Evolutionary conservation across 2,797 vertebrate species (phyloP), one percentile per base, ranked within the genome.

Genomic region (Gadopsis bispinosus): DNA sequence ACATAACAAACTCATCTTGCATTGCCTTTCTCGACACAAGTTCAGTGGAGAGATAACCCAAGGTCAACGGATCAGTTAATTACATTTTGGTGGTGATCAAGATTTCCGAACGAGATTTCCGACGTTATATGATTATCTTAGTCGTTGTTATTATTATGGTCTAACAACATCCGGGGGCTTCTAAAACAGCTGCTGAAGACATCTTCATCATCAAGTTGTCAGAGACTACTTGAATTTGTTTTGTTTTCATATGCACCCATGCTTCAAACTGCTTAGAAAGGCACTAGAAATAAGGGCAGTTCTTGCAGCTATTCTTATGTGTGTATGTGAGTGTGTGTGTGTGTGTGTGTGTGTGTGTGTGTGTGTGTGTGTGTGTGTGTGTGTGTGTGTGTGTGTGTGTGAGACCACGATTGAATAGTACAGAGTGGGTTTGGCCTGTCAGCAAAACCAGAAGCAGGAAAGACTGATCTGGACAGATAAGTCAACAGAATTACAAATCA

Each of bases 401-500:
- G 39, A 67, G 54, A 45, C 66, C 39, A 22, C 37, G 37, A 5
- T 43, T 26, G 54, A 50, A 58, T 33, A 11, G 20, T 43, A 51
- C 0, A 19, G 56, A 26, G 55, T 13, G 66, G 61, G 64, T 85
- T 74, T 19, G 41, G 47, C n/a, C 70, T 48, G 76, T 85, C 88
- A 87, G 75, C 58, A 51, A 81, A 87, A 85, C 77, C 87, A 88
- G 80, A 87, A 55, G 66, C 90, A 89, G 87, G 87, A 90, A 88
- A 82, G 79, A 80, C 77, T 72, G 86, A 92, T 88, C 69, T 67
- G 75, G 8, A 67, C 19, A 75, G 87, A 93, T 90, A 89, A 87
- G 90, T 72, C 80, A 82, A 87, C 74, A 79, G 86, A 83, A 89
- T 83, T 90, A 90, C 64, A 83, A 87, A 91, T 86, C 82, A 75